phyloP scores from a whole-genome alignment of 1,140 invertebrate species.

The Drosophila virilis region DNA sequence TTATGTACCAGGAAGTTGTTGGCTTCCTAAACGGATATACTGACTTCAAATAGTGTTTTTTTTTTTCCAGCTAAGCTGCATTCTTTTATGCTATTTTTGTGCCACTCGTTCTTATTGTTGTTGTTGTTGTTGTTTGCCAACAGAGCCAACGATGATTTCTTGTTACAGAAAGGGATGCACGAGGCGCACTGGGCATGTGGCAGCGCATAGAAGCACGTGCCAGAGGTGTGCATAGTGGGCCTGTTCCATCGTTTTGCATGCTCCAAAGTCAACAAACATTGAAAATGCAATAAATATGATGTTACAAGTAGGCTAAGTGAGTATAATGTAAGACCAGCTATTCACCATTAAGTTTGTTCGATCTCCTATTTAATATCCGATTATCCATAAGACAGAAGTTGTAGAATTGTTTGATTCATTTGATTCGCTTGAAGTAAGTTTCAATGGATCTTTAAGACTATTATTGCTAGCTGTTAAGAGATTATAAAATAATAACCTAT shows the following conservation, averaged over 20 bases:
- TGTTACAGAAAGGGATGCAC: neutral
- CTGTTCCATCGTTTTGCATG: neutral
- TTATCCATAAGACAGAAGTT: too few relatives aligned
- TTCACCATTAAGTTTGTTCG: too few relatives aligned
- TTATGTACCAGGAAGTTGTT: constrained; percentile 73
- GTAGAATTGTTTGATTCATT: too few relatives aligned
- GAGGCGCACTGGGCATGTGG: neutral
- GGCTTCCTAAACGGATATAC: constrained; percentile 82
- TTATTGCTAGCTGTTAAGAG: too few relatives aligned
- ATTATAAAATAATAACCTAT: too few relatives aligned
- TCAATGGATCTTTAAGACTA: too few relatives aligned
- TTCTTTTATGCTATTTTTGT: constrained; percentile 60
- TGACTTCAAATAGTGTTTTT: constrained; percentile 69
- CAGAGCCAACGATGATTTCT: constrained; percentile 29
- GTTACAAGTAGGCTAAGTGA: too few relatives aligned
- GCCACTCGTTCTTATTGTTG: constrained; percentile 37
- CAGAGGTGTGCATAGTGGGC: constrained; percentile 51
- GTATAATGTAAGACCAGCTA: too few relatives aligned
- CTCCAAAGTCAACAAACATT: neutral
- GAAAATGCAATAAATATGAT: too few relatives aligned
- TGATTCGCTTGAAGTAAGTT: too few relatives aligned
- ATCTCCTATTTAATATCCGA: too few relatives aligned
- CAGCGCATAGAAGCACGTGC: constrained; percentile 50
- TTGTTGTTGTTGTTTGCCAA: constrained; percentile 37
- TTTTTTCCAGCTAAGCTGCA: constrained; percentile 43